Percentiles rank a stretch among this genome's conserved stretches.
Evolutionary conservation across 2,888 invertebrate species (phyloP).

Genomic region (Syritta pipiens): DNA sequence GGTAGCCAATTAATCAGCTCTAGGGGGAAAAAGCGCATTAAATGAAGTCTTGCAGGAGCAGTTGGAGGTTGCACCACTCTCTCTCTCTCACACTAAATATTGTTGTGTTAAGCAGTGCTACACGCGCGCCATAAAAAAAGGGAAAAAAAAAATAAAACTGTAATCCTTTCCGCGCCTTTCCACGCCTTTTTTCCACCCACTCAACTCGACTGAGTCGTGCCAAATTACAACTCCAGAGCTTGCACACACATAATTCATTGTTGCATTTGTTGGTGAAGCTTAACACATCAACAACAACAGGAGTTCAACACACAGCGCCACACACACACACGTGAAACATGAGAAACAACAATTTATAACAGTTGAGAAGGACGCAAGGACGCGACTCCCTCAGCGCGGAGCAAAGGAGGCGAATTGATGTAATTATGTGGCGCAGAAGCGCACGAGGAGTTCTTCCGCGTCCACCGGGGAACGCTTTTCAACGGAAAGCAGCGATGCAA

Average conservation of each 20-base stretch:
- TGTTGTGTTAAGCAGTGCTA: slow-evolving; percentile 57
- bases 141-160: no score
- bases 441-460: slow-evolving; percentile 30
- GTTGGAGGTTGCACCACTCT: background rate
- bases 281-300: slow-evolving; percentile 53
- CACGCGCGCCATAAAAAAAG: no score
- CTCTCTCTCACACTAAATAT: slow-evolving; percentile 39
- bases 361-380: no score
- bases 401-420: no score
- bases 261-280: slow-evolving; percentile 58
- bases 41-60: slow-evolving; percentile 26
- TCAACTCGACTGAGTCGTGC: slow-evolving; percentile 21
- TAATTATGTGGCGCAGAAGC: slow-evolving; percentile 50
- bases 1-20: slow-evolving; percentile 47
- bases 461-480: no score
- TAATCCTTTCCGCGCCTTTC: no score
- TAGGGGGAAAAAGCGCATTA: slow-evolving; percentile 34
- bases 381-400: no score
- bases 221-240: slow-evolving; percentile 56
- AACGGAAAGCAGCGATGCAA: no score
- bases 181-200: no score
- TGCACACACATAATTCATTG: slow-evolving; percentile 65
- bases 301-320: slow-evolving; percentile 23
- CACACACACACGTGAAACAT: slow-evolving; percentile 18
- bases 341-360: slow-evolving; percentile 43